A percentile compares a stretch with the other conserved stretches of the same genome.
phyloP scores from a whole-genome alignment of 2,888 invertebrate genomes.

The Cecidostiba fungosa region DNA sequence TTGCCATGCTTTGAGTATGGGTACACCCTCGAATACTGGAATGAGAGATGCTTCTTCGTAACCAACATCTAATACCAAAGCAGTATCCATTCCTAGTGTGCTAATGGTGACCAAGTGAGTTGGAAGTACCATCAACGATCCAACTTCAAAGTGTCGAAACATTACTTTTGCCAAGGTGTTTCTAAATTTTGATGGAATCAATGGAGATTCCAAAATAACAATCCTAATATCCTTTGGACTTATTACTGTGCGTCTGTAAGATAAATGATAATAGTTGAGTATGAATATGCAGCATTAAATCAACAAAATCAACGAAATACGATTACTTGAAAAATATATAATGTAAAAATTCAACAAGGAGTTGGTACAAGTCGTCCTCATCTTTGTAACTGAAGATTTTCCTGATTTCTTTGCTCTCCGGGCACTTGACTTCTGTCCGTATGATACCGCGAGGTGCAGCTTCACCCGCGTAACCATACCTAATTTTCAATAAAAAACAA shows the following conservation, averaged over 20 bases:
- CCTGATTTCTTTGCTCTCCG: conserved; percentile 83
- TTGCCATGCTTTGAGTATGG: conserved; percentile 92
- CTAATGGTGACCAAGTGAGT: conserved; percentile 91
- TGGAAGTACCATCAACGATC: conserved; percentile 88
- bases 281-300: neutral
- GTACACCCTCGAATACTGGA: conserved; percentile 93
- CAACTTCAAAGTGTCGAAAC: conserved; percentile 95
- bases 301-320: conserved; percentile 15
- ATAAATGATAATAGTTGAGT: conserved; percentile 29
- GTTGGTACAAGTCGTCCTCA: conserved; percentile 89
- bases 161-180: conserved; percentile 94
- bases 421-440: conserved; percentile 87
- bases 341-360: conserved; percentile 94
- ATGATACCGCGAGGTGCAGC: conserved; percentile 93
- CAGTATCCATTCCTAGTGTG: conserved; percentile 90
- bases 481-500: conserved; percentile 75
- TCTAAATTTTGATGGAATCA: conserved; percentile 90
- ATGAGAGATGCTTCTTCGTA: conserved; percentile 90
- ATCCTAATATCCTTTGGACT: conserved; percentile 97
- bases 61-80: conserved; percentile 93
- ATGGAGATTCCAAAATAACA: conserved; percentile 94
- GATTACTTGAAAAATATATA: conserved; percentile 91
- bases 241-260: conserved; percentile 89
- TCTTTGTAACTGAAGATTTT: conserved; percentile 85
- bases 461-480: conserved; percentile 96